Evolutionary conservation across 2,888 invertebrate genomes (phyloP).

Genomic region (Adelognathus sp.): DNA sequence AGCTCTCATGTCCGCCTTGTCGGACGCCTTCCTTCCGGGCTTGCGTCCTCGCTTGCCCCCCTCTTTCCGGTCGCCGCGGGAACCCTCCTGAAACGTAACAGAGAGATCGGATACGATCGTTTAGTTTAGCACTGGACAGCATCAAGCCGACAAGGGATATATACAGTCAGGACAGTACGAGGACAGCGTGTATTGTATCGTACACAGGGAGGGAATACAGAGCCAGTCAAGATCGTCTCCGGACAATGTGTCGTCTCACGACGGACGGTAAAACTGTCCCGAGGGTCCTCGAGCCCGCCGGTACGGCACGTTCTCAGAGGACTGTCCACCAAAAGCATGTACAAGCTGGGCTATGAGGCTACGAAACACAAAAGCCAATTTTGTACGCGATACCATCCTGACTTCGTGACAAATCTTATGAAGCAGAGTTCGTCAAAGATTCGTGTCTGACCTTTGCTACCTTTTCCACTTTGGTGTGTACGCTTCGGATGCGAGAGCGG

Average conservation of each 20-base stretch:
- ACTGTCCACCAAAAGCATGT: neutral
- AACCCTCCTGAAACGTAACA: slow-evolving; percentile 81
- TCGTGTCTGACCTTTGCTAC: neutral
- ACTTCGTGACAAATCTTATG: neutral
- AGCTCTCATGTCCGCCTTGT: slow-evolving; percentile 96
- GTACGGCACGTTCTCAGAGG: neutral
- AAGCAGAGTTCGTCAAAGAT: neutral
- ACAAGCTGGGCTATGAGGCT: neutral
- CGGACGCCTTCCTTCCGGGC: slow-evolving; percentile 92
- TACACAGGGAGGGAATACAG: neutral
- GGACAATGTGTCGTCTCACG: neutral
- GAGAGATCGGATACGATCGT: slow-evolving; percentile 25
- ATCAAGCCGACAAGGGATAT: neutral
- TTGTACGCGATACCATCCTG: neutral
- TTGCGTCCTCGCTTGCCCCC: slow-evolving; percentile 93
- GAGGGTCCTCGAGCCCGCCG: neutral
- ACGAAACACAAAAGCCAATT: slow-evolving; percentile 4
- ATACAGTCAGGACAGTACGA: neutral
- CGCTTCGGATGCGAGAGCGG: too few species aligned
- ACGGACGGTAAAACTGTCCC: slow-evolving; percentile 17
- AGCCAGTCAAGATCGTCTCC: neutral
- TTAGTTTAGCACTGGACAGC: slow-evolving; percentile 9
- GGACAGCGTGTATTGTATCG: neutral
- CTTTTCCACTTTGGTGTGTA: neutral
- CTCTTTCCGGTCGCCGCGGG: slow-evolving; percentile 88